A percentile compares a stretch with the other conserved stretches of the same genome.
These are phyloP conservation scores for Emmelina monodactyla DNA, from an alignment of 2,888 invertebrate species.

Conservation along the genomic window DNA sequence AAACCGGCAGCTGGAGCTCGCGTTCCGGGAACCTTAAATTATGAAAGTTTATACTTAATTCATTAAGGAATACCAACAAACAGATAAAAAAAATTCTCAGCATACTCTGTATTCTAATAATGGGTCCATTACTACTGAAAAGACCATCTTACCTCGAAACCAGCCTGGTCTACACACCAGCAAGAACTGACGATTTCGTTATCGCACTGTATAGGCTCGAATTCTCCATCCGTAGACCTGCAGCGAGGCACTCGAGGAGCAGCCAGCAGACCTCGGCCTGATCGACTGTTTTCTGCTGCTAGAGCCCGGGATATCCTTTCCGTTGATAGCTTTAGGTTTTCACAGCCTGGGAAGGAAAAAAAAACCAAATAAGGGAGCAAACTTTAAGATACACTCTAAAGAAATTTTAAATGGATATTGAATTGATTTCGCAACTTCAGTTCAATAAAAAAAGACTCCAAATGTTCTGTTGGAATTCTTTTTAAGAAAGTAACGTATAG, in stretches of 20 bases:
- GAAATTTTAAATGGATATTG: too few species aligned
- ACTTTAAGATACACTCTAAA: too few species aligned
- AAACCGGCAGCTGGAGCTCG: slow-evolving; percentile 69
- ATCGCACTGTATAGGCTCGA: slow-evolving; percentile 80
- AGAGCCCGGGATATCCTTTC: slow-evolving; percentile 53
- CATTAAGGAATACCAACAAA: background rate
- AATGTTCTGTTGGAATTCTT: too few species aligned
- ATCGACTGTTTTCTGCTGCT: slow-evolving; percentile 63
- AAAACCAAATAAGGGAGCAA: too few species aligned
- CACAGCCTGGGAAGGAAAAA: slow-evolving; percentile 45
- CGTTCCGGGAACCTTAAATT: slow-evolving; percentile 71
- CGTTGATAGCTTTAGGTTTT: slow-evolving; percentile 47
- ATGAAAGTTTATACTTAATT: background rate
- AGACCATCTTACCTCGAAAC: slow-evolving; percentile 68
- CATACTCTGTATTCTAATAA: background rate
- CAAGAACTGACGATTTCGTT: slow-evolving; percentile 76
- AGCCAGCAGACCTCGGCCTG: slow-evolving; percentile 69
- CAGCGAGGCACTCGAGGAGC: slow-evolving; percentile 75
- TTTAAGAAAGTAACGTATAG: too few species aligned
- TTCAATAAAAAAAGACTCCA: too few species aligned
- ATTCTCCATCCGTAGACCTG: slow-evolving; percentile 73
- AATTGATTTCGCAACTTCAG: too few species aligned
- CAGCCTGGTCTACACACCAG: slow-evolving; percentile 85
- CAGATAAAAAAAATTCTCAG: too few species aligned
- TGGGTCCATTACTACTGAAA: background rate